Evolutionary conservation across 1,140 invertebrate genomes (phyloP), one percentile per base, ranked within the genome.

Genomic region (Cydia pomonella): DNA sequence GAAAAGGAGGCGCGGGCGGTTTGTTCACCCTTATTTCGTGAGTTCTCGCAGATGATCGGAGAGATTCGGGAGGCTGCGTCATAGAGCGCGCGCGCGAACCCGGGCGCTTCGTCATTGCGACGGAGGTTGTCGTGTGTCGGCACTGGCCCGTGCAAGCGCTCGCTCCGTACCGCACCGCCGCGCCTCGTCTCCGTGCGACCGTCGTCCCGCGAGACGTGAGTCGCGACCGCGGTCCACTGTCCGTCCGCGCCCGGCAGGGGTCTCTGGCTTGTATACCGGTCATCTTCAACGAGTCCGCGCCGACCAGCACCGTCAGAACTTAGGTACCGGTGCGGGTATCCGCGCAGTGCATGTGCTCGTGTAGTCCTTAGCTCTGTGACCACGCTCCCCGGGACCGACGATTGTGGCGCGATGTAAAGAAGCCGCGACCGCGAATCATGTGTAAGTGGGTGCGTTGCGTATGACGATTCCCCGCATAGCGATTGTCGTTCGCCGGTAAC

Each of bases 71-170:
- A 85, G 84, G 87, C 85, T 86, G 89, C 82, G 87, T 78, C 87
- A 84, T 81, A 91, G 86, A 72, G 89, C 88, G 91, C 89, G 88
- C 88, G 88, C 90, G 90, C 90, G 89, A 89, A 80, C 89, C 89
- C 90, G 88, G 89, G 87, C 89, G 87, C 84, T 91, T 90, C 90
- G 90, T 86, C 90, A 91, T 91, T 91, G 90, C 90, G 90, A 88
- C 90, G 90, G 87, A 91, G 88, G 88, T 89, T 91, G 87, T 91
- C 86, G 88, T 88, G 85, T 90, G 86, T 92, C 88, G 82, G 89
- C 87, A 87, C 85, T 87, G 85, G 89, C 79, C 88, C 86, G 87
- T 84, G 84, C 84, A 83, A 88, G 85, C 86, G 87, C 82, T 86
- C 81, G 82, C 84, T 79, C 80, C 83, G 81, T 82, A 81, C 79